phyloP scores from a whole-genome alignment of 2,888 invertebrate genomes.

The Acleris sparsana region DNA sequence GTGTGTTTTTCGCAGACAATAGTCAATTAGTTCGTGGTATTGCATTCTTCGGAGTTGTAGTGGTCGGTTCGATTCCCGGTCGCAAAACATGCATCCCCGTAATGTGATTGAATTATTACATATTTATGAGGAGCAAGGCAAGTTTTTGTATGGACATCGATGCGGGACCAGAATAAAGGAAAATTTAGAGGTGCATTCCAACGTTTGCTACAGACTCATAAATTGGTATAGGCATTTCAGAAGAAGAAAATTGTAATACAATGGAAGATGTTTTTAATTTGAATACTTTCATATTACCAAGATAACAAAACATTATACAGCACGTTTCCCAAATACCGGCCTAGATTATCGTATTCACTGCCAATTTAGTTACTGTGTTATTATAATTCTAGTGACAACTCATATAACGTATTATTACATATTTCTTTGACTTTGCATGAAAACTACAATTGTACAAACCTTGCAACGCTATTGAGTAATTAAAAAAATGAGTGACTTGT shows the following conservation, averaged over 20 bases:
- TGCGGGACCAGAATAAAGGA: neutral
- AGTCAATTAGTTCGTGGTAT: constrained; percentile 57
- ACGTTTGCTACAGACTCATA: constrained; percentile 5
- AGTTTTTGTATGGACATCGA: constrained; percentile 26
- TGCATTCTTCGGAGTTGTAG: constrained; percentile 59
- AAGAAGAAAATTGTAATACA: neutral
- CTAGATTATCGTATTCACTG: too few relatives aligned
- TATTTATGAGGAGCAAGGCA: constrained; percentile 52
- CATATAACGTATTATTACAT: too few relatives aligned
- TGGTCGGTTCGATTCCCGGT: constrained; percentile 48
- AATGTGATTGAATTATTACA: constrained; percentile 67
- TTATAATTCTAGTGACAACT: too few relatives aligned
- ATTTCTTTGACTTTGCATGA: too few relatives aligned
- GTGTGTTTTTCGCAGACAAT: constrained; percentile 43
- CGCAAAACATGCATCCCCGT: constrained; percentile 56
- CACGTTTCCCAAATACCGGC: too few relatives aligned
- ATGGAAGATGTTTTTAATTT: too few relatives aligned
- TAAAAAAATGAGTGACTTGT: too few relatives aligned
- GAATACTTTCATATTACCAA: too few relatives aligned
- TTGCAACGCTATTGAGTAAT: too few relatives aligned
- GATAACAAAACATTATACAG: too few relatives aligned
- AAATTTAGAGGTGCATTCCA: constrained; percentile 9
- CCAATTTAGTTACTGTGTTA: too few relatives aligned
- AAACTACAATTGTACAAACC: too few relatives aligned
- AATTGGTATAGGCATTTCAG: neutral